Percentiles rank a stretch among this genome's conserved stretches.
These are phyloP conservation scores for Oscheius sp. DNA, from an alignment of 2,888 invertebrate species.

Conservation along the genomic window DNA sequence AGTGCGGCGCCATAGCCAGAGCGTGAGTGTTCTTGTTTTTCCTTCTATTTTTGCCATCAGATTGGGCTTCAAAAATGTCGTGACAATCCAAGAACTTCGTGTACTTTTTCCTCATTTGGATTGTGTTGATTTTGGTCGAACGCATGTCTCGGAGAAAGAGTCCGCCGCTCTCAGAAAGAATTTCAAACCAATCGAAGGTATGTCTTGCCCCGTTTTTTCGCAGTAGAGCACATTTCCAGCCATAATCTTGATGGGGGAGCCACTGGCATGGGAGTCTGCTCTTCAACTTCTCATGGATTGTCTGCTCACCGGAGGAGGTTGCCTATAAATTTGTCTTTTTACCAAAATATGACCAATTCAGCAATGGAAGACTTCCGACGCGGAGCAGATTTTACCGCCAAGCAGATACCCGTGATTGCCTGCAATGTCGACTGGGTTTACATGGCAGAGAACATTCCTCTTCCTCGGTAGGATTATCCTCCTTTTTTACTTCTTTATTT, in stretches of 20 bases:
- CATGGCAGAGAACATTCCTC: conserved; percentile 80
- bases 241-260: conserved; percentile 80
- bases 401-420: conserved; percentile 80
- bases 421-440: conserved; percentile 81
- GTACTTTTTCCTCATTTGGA: conserved; percentile 79
- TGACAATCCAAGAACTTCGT: conserved; percentile 78
- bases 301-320: conserved; percentile 77
- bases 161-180: conserved; percentile 40
- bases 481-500: neutral
- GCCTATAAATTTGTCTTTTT: neutral
- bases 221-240: conserved; percentile 72
- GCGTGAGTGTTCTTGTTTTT: conserved; percentile 53
- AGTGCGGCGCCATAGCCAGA: conserved; percentile 77
- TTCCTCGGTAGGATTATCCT: conserved; percentile 77
- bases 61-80: conserved; percentile 79
- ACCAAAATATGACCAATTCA: conserved; percentile 14
- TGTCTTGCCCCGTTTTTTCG: neutral
- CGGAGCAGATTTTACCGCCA: conserved; percentile 73
- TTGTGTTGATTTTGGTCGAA: conserved; percentile 77
- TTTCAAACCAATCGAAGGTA: conserved; percentile 55
- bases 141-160: conserved; percentile 50
- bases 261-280: conserved; percentile 80
- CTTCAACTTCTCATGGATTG: conserved; percentile 80
- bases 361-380: conserved; percentile 63
- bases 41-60: neutral